Evolutionary conservation across 2,797 vertebrate species (phyloP).

Genomic region (Chloroceryle amazona): DNA sequence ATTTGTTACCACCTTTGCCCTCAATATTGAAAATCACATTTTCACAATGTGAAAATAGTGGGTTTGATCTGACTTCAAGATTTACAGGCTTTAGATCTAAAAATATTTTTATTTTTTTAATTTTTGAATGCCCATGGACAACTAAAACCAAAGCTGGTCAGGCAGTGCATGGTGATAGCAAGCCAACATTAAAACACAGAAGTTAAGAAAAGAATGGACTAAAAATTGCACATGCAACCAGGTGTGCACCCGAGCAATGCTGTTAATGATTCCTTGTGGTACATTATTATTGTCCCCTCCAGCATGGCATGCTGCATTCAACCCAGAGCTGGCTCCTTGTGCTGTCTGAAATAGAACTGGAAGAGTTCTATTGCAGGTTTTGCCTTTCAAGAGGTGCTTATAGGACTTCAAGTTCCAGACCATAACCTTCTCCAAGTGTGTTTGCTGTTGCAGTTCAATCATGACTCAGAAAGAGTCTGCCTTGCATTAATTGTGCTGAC

Average conservation of each 20-base stretch:
- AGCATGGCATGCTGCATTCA: background rate
- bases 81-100: background rate
- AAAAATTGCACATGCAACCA: background rate
- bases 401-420: background rate
- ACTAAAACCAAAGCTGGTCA: background rate
- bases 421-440: background rate
- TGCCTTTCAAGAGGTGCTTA: background rate
- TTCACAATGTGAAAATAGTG: background rate
- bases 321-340: background rate
- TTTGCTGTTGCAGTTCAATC: accelerated
- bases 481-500: background rate
- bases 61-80: background rate
- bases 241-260: background rate
- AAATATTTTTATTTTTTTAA: background rate
- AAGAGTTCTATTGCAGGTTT: background rate
- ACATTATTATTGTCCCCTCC: background rate
- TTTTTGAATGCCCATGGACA: background rate
- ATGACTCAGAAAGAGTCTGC: accelerated
- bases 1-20: background rate
- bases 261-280: background rate
- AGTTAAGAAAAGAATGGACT: background rate
- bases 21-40: background rate
- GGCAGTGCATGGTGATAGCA: background rate
- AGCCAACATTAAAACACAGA: background rate
- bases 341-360: background rate